Conservation (phyloP, 2,797 vertebrate genomes). For the Okamejei kenojei region DNA sequence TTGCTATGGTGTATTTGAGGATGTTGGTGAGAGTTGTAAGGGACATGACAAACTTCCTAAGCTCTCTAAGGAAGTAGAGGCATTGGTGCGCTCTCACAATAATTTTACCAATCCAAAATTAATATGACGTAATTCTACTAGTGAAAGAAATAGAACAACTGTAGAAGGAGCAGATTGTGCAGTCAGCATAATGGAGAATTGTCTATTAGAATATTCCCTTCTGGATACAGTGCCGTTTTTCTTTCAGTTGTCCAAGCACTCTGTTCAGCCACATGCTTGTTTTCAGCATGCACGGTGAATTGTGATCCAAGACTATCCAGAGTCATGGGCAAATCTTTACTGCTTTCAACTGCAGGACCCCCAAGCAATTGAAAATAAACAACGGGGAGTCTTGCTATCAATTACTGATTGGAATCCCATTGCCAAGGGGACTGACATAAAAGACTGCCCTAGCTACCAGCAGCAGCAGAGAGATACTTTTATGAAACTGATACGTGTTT, state of each 20-base stretch:
- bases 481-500: background rate
- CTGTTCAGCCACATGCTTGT: background rate
- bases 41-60: no score
- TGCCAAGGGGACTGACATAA: background rate
- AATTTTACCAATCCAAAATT: background rate
- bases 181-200: background rate
- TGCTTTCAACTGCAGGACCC: background rate
- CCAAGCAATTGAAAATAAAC: background rate
- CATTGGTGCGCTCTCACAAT: background rate
- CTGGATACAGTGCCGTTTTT: background rate
- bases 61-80: no score
- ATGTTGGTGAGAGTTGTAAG: no score
- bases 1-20: no score
- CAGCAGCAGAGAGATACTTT: conserved; percentile 9
- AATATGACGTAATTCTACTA: background rate
- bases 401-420: background rate
- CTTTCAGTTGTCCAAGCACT: background rate
- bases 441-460: background rate
- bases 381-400: background rate
- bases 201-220: background rate
- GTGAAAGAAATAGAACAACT: background rate
- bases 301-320: background rate
- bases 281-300: background rate
- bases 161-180: background rate
- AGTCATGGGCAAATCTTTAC: background rate